A percentile compares a stretch with the other conserved stretches of the same genome.
Conservation (phyloP, 2,113 vertebrate species). For the Morphnarchus princeps region DNA sequence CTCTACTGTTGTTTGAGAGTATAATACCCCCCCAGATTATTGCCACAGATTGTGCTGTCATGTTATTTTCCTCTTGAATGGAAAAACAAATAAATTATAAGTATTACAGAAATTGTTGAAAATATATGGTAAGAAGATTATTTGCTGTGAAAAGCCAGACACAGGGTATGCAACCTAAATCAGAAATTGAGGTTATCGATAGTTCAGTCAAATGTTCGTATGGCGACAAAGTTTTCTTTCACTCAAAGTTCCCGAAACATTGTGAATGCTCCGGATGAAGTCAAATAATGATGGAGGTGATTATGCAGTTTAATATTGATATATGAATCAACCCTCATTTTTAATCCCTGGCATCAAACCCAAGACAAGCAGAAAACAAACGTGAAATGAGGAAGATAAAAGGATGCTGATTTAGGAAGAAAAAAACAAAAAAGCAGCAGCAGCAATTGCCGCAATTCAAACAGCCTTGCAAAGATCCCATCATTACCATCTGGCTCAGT, state of each 20-base stretch:
- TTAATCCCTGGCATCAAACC: slow-evolving; percentile 50
- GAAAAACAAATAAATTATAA: neutral
- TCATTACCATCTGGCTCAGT: slow-evolving; percentile 44
- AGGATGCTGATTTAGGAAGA: slow-evolving; percentile 58
- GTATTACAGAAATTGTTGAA: neutral
- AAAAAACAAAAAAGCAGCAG: neutral
- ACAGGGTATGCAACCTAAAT: neutral
- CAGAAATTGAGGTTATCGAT: neutral
- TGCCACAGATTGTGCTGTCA: neutral
- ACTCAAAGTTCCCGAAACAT: neutral
- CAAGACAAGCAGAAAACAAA: slow-evolving; percentile 55
- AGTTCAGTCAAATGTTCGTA: neutral
- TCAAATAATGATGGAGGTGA: slow-evolving; percentile 23
- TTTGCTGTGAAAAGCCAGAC: neutral
- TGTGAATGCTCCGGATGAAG: neutral
- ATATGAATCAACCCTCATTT: slow-evolving; percentile 30
- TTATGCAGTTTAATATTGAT: slow-evolving; percentile 17
- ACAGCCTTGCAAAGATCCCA: slow-evolving; percentile 6
- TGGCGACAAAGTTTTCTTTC: neutral
- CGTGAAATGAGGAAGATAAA: slow-evolving; percentile 64
- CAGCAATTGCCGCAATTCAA: slow-evolving; percentile 32
- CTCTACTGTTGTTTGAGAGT: neutral
- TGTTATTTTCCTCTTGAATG: neutral
- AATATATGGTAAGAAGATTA: neutral
- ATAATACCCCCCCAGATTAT: neutral